Evolutionary conservation across 2,888 invertebrate species (phyloP).

Genomic region (Noctuana brunneofusca): DNA sequence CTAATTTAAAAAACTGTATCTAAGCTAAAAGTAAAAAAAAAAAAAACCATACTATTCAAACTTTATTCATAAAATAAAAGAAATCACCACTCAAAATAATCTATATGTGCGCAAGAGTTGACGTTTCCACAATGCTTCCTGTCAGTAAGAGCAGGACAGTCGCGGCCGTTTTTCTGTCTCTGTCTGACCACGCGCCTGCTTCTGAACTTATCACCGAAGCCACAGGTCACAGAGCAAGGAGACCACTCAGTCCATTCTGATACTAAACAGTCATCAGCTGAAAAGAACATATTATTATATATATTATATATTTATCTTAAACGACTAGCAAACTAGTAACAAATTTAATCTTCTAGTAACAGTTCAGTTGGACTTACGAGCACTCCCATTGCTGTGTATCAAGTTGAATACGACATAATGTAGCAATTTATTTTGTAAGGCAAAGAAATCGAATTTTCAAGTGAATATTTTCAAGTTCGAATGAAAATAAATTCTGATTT

Average conservation of each 20-base stretch:
- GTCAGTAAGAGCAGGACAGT: conserved; percentile 64
- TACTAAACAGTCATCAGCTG: conserved; percentile 91
- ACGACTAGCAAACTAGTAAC: no score
- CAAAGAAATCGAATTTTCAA: no score
- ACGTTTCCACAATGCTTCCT: conserved; percentile 65
- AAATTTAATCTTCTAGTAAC: no score
- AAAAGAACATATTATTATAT: conserved; percentile 52
- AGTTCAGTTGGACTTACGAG: no score
- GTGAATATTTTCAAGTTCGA: no score
- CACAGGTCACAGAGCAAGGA: conserved; percentile 92
- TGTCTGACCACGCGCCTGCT: conserved; percentile 88
- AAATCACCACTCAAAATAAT: conserved; percentile 69
- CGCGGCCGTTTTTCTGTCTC: conserved; percentile 87
- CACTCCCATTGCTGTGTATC: no score
- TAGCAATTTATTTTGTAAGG: no score
- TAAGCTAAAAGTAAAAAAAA: not conserved
- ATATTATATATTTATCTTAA: not conserved
- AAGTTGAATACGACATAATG: no score
- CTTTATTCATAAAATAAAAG: not conserved
- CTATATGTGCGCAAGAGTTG: conserved; percentile 67
- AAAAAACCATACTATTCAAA: no score
- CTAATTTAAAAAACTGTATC: no score
- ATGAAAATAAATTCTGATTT: no score
- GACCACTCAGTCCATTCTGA: conserved; percentile 93
- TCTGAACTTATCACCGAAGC: conserved; percentile 93